A percentile compares a stretch with the other conserved stretches of the same genome.
Conservation (phyloP, 2,797 vertebrate genomes). For the Scyliorhinus canicula region DNA sequence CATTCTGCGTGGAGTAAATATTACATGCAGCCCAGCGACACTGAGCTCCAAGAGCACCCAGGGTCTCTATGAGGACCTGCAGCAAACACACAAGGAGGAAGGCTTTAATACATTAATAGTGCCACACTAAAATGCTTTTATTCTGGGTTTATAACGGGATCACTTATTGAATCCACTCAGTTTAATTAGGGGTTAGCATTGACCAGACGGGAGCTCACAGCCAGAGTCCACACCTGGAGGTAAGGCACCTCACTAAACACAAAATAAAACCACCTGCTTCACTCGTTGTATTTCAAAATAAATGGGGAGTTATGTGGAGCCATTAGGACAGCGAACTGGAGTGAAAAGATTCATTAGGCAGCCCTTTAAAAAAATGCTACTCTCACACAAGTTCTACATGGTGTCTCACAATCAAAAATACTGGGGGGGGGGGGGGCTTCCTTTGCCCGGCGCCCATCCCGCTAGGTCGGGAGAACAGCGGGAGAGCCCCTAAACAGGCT, state of each 20-base stretch:
- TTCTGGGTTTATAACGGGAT: background rate
- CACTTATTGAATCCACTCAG: background rate
- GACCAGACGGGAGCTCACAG: background rate
- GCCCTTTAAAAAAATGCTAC: background rate
- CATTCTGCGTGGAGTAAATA: constrained; percentile 97
- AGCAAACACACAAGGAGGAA: background rate
- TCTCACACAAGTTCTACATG: background rate
- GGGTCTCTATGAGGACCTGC: constrained; percentile 92
- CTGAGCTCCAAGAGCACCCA: constrained; percentile 90
- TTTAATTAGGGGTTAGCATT: background rate
- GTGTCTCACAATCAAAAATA: background rate
- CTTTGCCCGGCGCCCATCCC: no score
- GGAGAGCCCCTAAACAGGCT: no score
- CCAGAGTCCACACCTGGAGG: no score
- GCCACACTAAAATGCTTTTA: background rate
- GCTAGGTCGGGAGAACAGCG: no score
- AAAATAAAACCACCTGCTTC: background rate
- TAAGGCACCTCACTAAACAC: background rate
- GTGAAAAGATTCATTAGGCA: background rate
- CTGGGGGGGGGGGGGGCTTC: no score
- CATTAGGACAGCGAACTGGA: background rate
- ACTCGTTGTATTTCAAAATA: background rate
- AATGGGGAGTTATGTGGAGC: background rate
- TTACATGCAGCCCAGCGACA: constrained; percentile 98
- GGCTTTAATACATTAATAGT: background rate